These are phyloP conservation scores for Jaculus jaculus DNA, from an alignment of 2,113 vertebrate genomes.

Conservation along the genomic window DNA sequence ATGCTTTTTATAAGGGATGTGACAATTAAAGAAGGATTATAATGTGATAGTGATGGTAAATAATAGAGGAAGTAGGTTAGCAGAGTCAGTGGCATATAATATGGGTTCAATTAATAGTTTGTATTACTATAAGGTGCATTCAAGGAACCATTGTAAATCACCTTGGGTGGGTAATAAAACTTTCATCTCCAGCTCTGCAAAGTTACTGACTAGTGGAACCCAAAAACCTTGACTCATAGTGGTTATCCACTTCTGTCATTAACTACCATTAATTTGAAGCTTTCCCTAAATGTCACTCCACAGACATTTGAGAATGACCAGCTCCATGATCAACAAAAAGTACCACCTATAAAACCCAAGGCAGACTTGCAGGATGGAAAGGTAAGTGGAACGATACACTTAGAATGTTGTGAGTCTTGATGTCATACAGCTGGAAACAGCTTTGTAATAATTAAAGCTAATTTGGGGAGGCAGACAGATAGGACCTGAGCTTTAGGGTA, in stretches of 20 bases:
- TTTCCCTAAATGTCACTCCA: slow-evolving; percentile 63
- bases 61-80: slow-evolving; percentile 12
- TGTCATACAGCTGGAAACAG: background rate
- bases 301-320: slow-evolving; percentile 69
- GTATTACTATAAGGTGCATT: slow-evolving; percentile 29
- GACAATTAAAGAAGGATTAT: slow-evolving; percentile 25
- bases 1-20: slow-evolving; percentile 26
- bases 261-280: slow-evolving; percentile 60
- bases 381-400: slow-evolving; percentile 49
- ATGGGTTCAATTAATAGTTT: background rate
- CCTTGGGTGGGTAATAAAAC: background rate
- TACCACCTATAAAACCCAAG: slow-evolving; percentile 57
- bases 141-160: background rate
- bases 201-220: slow-evolving; percentile 40
- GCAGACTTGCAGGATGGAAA: slow-evolving; percentile 61
- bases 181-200: slow-evolving; percentile 30
- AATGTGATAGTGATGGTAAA: background rate
- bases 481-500: background rate
- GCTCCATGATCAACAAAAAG: slow-evolving; percentile 48
- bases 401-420: slow-evolving; percentile 16
- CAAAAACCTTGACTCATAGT: slow-evolving; percentile 30
- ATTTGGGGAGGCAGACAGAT: slow-evolving; percentile 4
- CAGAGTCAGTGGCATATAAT: background rate
- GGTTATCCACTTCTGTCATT: slow-evolving; percentile 28
- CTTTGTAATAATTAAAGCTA: background rate